Evolutionary conservation across 2,113 vertebrate genomes (phyloP).

Genomic region (Pteropus alecto): DNA sequence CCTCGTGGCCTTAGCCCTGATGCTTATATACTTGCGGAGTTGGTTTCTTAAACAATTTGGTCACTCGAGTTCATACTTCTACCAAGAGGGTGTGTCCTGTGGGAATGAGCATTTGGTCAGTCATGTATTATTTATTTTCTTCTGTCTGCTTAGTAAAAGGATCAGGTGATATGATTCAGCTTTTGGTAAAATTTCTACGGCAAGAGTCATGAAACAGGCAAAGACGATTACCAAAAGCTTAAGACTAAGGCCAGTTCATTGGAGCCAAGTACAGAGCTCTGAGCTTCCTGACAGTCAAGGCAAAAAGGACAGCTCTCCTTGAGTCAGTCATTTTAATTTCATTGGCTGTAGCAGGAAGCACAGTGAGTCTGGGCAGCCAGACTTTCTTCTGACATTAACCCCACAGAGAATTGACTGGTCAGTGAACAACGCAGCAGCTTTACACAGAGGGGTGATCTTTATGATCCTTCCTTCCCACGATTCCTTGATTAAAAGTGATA

Average conservation of each 20-base stretch:
- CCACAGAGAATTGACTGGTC: not conserved
- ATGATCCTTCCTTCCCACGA: not conserved
- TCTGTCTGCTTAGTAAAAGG: constrained; percentile 26
- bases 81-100: not conserved
- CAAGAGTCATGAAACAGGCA: not conserved
- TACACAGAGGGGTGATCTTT: not conserved
- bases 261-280: not conserved
- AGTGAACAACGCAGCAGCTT: not conserved
- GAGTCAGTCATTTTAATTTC: not conserved
- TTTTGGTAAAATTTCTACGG: constrained; percentile 45
- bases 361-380: not conserved
- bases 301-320: not conserved
- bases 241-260: not conserved
- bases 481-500: not conserved
- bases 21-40: not conserved
- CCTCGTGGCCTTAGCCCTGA: not conserved
- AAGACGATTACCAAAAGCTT: not conserved
- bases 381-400: not conserved
- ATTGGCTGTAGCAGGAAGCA: not conserved
- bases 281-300: not conserved
- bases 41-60: not conserved
- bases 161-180: constrained; percentile 8
- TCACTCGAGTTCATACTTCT: constrained; percentile 23
- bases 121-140: constrained; percentile 20
- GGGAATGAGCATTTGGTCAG: not conserved